A percentile compares a stretch with the other conserved stretches of the same genome.
These are phyloP conservation scores for Chironomus tentans DNA, from an alignment of 2,888 invertebrate species.

Conservation along the genomic window DNA sequence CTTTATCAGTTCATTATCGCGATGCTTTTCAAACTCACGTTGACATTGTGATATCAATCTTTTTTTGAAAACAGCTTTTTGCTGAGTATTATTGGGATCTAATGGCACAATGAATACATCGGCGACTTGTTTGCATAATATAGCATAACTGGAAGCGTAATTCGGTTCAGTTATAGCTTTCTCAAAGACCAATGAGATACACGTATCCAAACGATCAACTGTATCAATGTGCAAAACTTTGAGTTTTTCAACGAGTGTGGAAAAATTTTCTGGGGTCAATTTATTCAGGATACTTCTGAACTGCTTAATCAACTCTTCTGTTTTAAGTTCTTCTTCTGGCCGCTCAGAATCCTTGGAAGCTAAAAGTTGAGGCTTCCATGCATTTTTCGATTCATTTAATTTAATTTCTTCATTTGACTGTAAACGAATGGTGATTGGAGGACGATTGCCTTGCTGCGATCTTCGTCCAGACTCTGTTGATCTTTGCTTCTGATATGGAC, in stretches of 20 bases:
- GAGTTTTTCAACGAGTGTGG: constrained; percentile 69
- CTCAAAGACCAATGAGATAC: constrained; percentile 85
- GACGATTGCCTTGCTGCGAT: not conserved
- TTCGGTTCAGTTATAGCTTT: constrained; percentile 93
- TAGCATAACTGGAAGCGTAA: constrained; percentile 88
- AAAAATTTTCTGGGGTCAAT: constrained; percentile 89
- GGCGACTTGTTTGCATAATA: constrained; percentile 64
- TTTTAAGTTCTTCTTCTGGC: constrained; percentile 32
- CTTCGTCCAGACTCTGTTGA: not conserved
- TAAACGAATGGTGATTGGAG: not conserved
- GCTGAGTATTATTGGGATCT: constrained; percentile 10
- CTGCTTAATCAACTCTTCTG: constrained; percentile 63
- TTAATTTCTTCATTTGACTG: constrained; percentile 59
- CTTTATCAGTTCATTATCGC: constrained; percentile 40
- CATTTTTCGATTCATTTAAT: constrained; percentile 76
- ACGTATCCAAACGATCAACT: constrained; percentile 65
- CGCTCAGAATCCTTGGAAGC: constrained; percentile 19
- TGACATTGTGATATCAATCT: constrained; percentile 75
- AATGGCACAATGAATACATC: constrained; percentile 18
- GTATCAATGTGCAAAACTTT: constrained; percentile 69
- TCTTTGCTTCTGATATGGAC: not conserved
- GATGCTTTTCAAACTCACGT: constrained; percentile 72
- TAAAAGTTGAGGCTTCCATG: constrained; percentile 74
- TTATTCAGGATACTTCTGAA: constrained; percentile 87
- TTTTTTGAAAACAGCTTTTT: constrained; percentile 51